Base-by-base conservation (phyloP, 1,140 invertebrate species). In the Varroa destructor region DNA sequence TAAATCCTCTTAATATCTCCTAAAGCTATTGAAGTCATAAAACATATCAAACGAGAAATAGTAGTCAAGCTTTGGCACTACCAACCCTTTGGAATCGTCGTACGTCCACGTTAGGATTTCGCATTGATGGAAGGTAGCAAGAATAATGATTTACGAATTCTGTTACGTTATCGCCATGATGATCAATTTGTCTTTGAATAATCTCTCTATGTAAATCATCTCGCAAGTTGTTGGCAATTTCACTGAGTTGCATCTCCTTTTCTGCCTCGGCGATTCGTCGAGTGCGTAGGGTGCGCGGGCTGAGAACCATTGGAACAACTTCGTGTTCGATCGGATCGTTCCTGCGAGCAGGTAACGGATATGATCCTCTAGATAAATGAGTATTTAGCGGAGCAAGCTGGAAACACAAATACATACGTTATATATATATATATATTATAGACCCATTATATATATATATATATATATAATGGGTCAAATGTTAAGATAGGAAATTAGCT, bases 71-170 rank as follows among this genome's bases (percentile, higher is more conserved):
- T 51, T 3, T 51, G 46, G 46, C 3, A 51, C 46, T 8, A 58
- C 25, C 40, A 43, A 67, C 61, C 61, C 61, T 14, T 67, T 67
- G 61, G 61, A 67, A 67, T 14, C 61, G 61, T 67, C 46, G 40
- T 8, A 67, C 37, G 37, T 67, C 46, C 10, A 67, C 46, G 61
- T 67, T 67, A 12, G 61, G 61, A 46, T 67, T 67, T 40, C 61
- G 40, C 37, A 46, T 67, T n/a, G 61, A 67, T 40, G 61, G 61
- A 2, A 67, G 61, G 46, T 67, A 67, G 36, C 61, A 67, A 46
- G 61, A 67, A 40, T 67, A 67, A 37, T 67, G 61, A 46, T 46
- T 67, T 12, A 67, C 61, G 37, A 67, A 67, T 37, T 67, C 61
- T 1, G 61, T 67, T 3, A 46, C 12, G 40, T 67, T 37, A 40